A percentile compares a stretch with the other conserved stretches of the same genome.
phyloP scores from a whole-genome alignment of 2,797 vertebrate genomes.

The Diceros bicornis region DNA sequence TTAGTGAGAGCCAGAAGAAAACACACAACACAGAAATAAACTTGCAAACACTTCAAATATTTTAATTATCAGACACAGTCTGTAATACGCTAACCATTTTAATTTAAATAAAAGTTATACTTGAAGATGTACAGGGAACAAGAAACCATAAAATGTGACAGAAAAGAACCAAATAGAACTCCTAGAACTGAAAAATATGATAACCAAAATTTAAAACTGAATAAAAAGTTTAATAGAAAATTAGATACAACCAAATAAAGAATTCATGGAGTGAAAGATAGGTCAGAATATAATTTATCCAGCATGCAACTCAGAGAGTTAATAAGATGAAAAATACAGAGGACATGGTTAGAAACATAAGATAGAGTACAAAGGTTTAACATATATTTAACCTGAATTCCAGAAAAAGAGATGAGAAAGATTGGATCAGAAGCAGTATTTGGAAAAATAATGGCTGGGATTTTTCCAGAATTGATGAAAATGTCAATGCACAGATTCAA shows the following conservation, averaged over 20 bases:
- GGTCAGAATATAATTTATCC: neutral
- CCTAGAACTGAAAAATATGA: constrained; percentile 29
- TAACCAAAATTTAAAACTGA: constrained; percentile 23
- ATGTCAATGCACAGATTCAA: neutral
- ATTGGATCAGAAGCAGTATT: constrained; percentile 19
- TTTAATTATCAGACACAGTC: neutral
- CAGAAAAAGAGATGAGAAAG: neutral
- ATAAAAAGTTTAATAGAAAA: constrained; percentile 49
- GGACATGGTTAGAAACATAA: neutral
- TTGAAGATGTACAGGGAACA: neutral
- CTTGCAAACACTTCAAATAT: neutral
- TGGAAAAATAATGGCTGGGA: constrained; percentile 46
- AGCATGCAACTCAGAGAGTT: neutral
- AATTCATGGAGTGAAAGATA: neutral
- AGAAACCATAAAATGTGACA: neutral
- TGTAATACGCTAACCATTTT: constrained; percentile 7
- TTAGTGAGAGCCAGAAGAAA: constrained; percentile 42
- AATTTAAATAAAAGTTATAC: constrained; percentile 31
- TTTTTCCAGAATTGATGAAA: constrained; percentile 43
- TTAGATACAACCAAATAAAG: neutral
- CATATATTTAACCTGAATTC: neutral
- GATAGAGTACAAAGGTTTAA: neutral
- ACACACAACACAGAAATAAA: constrained; percentile 14
- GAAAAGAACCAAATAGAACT: constrained; percentile 4
- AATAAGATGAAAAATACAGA: constrained; percentile 22